Percentiles rank a stretch among this genome's conserved stretches.
phyloP scores from a whole-genome alignment of 2,797 vertebrate species.

The Phylloscopus collybita region DNA sequence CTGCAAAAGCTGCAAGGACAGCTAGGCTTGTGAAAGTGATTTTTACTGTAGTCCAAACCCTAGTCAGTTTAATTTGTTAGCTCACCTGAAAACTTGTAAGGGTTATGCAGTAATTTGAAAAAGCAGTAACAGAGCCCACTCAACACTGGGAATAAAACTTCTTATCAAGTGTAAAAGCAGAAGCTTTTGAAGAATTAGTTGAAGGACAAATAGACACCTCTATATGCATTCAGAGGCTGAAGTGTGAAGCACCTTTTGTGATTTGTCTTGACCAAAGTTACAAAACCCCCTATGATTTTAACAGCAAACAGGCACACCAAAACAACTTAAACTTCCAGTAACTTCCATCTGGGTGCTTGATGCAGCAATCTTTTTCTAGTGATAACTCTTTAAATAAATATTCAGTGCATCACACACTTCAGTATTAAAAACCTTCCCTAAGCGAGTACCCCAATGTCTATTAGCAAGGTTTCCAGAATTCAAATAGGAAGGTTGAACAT shows the following conservation, averaged over 20 bases:
- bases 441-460: accelerated
- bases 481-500: neutral
- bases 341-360: neutral
- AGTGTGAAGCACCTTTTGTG: neutral
- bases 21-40: neutral
- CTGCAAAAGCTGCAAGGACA: constrained; percentile 3
- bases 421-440: neutral
- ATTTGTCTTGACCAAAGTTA: neutral
- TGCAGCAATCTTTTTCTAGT: neutral
- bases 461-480: neutral
- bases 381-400: neutral
- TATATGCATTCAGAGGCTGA: neutral
- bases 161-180: neutral
- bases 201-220: neutral
- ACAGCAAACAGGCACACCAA: neutral
- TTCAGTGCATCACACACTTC: neutral
- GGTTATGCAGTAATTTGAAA: neutral
- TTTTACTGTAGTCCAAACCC: neutral
- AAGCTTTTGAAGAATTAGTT: neutral
- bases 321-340: neutral
- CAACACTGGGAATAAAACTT: neutral
- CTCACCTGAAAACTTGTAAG: neutral
- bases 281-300: neutral
- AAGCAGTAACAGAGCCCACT: neutral
- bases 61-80: neutral